phyloP scores from a whole-genome alignment of 2,888 invertebrate genomes.

The Dione vanillae region DNA sequence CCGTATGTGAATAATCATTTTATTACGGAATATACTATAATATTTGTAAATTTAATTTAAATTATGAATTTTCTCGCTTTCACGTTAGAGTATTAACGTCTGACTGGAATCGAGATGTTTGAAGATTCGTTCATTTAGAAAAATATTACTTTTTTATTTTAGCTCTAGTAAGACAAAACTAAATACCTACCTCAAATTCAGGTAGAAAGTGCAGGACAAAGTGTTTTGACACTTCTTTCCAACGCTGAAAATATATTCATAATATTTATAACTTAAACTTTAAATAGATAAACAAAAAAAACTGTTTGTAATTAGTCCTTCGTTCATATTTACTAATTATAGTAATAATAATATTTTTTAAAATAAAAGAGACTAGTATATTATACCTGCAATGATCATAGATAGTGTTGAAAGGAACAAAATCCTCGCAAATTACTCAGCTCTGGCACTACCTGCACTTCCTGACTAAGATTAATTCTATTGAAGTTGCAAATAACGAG shows the following conservation, averaged over 20 bases:
- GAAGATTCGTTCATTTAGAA: too few species aligned
- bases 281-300: too few species aligned
- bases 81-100: background rate
- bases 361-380: background rate
- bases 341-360: background rate
- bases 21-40: background rate
- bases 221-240: too few species aligned
- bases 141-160: too few species aligned
- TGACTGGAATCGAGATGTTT: too few species aligned
- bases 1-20: background rate
- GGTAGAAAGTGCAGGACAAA: too few species aligned
- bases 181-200: too few species aligned
- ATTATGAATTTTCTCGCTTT: background rate
- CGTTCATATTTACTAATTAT: background rate
- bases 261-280: too few species aligned
- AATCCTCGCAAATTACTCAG: conserved; percentile 14
- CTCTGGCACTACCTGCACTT: conserved; percentile 15
- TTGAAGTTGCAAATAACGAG: conserved; percentile 44
- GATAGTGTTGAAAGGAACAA: background rate
- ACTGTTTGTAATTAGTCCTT: too few species aligned
- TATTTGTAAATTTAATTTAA: background rate
- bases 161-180: too few species aligned
- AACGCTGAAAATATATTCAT: too few species aligned
- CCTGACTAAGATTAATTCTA: conserved; percentile 43
- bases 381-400: background rate